These are phyloP conservation scores for Tetragnatha versicolor DNA, from an alignment of 1,140 invertebrate species.

Conservation along the genomic window DNA sequence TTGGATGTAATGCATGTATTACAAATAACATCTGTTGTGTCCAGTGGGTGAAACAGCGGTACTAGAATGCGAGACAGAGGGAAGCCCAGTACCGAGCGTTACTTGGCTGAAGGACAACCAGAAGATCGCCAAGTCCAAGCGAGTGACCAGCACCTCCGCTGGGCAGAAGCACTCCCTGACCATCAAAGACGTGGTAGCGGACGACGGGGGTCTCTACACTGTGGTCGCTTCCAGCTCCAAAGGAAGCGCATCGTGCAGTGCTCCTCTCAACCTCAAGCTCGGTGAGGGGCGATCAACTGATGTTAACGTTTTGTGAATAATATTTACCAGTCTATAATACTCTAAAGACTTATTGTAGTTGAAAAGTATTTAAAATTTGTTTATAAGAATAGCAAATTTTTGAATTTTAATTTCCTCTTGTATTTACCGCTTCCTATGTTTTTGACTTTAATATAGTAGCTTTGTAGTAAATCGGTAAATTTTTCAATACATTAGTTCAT, in stretches of 20 bases:
- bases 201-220: conserved; percentile 90
- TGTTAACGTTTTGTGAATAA: no score
- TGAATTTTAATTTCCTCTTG: no score
- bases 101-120: conserved; percentile 92
- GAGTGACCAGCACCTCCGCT: conserved; percentile 71
- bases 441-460: no score
- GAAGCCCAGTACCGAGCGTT: conserved; percentile 69
- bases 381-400: no score
- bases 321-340: no score
- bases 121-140: conserved; percentile 79
- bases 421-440: no score
- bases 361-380: no score
- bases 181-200: conserved; percentile 80
- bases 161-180: conserved; percentile 71
- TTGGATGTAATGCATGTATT: no score
- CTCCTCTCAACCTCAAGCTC: conserved; percentile 80
- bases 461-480: no score
- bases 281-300: conserved; percentile 21
- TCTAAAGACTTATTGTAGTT: no score
- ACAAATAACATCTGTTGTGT: no score
- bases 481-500: no score
- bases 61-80: conserved; percentile 80
- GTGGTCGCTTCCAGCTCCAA: conserved; percentile 84
- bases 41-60: conserved; percentile 83
- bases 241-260: conserved; percentile 77